Evolutionary conservation across 2,113 vertebrate species (phyloP), one percentile per base, ranked within the genome.

Genomic region (Ciconia boyciana): DNA sequence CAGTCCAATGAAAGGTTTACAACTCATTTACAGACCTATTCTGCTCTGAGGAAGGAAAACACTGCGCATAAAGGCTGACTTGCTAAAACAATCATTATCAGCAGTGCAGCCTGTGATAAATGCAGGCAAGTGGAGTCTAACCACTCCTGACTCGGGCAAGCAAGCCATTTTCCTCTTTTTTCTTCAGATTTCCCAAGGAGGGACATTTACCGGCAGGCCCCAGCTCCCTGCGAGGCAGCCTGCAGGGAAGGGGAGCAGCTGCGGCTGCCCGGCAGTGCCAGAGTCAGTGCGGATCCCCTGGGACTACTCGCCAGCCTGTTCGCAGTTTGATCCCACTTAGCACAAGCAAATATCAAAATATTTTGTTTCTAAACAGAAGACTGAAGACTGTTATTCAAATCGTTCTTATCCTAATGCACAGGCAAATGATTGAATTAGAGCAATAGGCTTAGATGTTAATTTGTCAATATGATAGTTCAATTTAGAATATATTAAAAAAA

Each of bases 341-440:
- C 13, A 9, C 49, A 95, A 96, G 87, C 66, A 88, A 81, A 83
- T 92, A 91, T 75, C 29, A 84, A 71, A 76, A 79, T 90, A 85
- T 86, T 97, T 95, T 95, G 71, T 96, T 96, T 85, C 82, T 72
- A 91, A 96, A 96, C 39, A 89, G 95, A 97, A 85, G 91, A 93
- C 82, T 94, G 81, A 94, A 78, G 21, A 13, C 49, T 83, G 46
- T 89, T 96, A 93, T 87, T 91, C 89, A 93, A 95, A 95, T 93
- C 34, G 29, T 96, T 87, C 82, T 97, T 96, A 96, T 89, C 87
- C 89, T 97, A 90, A 96, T 94, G 94, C 90, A 93, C 91, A 96
- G 94, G 90, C 93, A 97, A 95, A 96, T 96, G 92, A 93, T 86
- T 96, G 95, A 97, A 97, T 98, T 97, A 97, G 86, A 94, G 79